Percentiles rank a stretch among this genome's conserved stretches.
Conservation (phyloP, 2,113 vertebrate genomes). For the Acrocephalus arundinaceus region DNA sequence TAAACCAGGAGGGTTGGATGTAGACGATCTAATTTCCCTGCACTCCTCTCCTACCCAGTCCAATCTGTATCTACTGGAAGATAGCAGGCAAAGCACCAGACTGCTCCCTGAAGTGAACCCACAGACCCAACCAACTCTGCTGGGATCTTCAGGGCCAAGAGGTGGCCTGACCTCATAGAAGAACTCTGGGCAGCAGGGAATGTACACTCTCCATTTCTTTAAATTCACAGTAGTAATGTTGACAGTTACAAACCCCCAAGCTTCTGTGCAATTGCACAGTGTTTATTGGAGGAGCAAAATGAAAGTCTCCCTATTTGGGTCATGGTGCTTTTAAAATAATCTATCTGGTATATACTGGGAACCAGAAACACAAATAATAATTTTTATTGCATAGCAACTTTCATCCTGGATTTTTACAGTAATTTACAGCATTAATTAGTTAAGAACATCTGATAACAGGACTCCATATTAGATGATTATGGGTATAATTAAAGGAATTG, state of each 20-base stretch:
- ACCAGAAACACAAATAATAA: not conserved
- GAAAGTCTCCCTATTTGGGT: not conserved
- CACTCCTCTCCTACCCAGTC: not conserved
- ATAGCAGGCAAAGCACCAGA: not conserved
- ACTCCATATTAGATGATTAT: slow-evolving; percentile 6
- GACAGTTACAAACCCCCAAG: not conserved
- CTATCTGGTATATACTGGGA: not conserved
- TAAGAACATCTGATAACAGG: slow-evolving; percentile 38
- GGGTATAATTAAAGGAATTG: slow-evolving; percentile 37
- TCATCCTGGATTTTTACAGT: not conserved
- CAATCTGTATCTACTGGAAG: not conserved
- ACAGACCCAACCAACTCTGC: not conserved
- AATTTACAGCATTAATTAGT: slow-evolving; percentile 45
- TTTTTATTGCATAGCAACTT: slow-evolving; percentile 21
- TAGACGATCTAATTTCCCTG: not conserved
- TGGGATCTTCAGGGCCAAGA: not conserved
- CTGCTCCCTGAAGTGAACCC: not conserved
- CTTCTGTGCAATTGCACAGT: not conserved
- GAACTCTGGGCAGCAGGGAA: not conserved
- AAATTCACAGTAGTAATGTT: not conserved
- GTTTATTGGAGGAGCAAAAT: not conserved
- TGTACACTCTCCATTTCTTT: not conserved
- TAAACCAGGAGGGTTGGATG: not conserved
- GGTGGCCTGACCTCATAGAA: not conserved
- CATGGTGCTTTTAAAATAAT: slow-evolving; percentile 10